Evolutionary conservation across 2,888 invertebrate genomes (phyloP).

Genomic region (Apocheima hispidaria): DNA sequence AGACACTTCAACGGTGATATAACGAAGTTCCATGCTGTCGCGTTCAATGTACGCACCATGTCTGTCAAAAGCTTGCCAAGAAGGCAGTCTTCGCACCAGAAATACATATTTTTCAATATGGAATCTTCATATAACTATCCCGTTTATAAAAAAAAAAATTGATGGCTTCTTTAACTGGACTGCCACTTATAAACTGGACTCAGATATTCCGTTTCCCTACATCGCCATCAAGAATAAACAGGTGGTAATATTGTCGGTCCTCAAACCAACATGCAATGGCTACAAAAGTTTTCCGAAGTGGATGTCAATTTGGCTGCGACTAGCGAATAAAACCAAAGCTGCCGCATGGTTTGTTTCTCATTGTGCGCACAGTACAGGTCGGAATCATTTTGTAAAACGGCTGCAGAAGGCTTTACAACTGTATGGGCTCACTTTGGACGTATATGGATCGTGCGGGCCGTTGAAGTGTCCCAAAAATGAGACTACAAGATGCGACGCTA

Average conservation of each 20-base stretch:
- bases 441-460: constrained; percentile 84
- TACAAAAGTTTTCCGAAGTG: constrained; percentile 42
- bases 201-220: constrained; percentile 73
- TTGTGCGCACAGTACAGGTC: constrained; percentile 63
- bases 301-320: constrained; percentile 51
- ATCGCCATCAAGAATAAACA: constrained; percentile 60
- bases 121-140: constrained; percentile 77
- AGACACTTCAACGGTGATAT: constrained; percentile 60
- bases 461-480: constrained; percentile 58
- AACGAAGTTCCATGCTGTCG: constrained; percentile 69
- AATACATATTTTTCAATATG: constrained; percentile 73
- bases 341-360: constrained; percentile 81
- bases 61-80: constrained; percentile 53
- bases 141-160: constrained; percentile 58
- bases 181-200: constrained; percentile 73
- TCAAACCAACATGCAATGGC: constrained; percentile 60
- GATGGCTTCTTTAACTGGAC: constrained; percentile 81
- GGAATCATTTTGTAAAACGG: constrained; percentile 55
- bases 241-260: constrained; percentile 70
- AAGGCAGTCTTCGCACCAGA: constrained; percentile 63
- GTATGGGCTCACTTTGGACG: constrained; percentile 72
- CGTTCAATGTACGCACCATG: constrained; percentile 71
- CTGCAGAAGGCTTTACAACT: constrained; percentile 57
- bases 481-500: constrained; percentile 58
- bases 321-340: constrained; percentile 68